These are phyloP conservation scores for Margaritifera margaritifera DNA, from an alignment of 2,888 invertebrate species.

Conservation along the genomic window DNA sequence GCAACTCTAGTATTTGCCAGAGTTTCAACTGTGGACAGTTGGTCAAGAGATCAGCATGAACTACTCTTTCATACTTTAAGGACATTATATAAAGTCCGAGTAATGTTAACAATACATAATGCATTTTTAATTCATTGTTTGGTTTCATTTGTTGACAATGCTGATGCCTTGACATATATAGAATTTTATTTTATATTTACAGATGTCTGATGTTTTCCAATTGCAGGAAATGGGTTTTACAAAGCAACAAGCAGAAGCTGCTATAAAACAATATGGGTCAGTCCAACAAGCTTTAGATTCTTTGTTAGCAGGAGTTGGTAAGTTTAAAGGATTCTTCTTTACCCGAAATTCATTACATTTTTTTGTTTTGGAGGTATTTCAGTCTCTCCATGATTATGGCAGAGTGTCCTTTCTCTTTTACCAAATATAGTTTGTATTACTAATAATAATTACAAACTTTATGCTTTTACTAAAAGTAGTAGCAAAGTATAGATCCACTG, in stretches of 20 bases:
- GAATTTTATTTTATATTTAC: background rate
- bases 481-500: no score
- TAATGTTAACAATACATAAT: background rate
- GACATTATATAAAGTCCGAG: background rate
- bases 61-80: background rate
- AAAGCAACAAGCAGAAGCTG: constrained; percentile 68
- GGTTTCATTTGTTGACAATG: background rate
- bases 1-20: no score
- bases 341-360: no score
- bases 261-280: constrained; percentile 68
- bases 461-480: no score
- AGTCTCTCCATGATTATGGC: no score
- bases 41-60: background rate
- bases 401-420: no score
- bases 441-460: no score
- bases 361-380: no score
- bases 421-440: no score
- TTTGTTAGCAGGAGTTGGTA: constrained; percentile 68
- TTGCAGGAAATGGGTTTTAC: constrained; percentile 73
- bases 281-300: constrained; percentile 72
- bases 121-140: no score
- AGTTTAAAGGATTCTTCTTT: constrained; percentile 22
- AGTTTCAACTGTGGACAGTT: no score
- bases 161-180: background rate
- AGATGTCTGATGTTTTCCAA: constrained; percentile 6